A percentile compares a stretch with the other conserved stretches of the same genome.
Conservation (phyloP, 2,888 invertebrate species). For the Lucinisca nassula region DNA sequence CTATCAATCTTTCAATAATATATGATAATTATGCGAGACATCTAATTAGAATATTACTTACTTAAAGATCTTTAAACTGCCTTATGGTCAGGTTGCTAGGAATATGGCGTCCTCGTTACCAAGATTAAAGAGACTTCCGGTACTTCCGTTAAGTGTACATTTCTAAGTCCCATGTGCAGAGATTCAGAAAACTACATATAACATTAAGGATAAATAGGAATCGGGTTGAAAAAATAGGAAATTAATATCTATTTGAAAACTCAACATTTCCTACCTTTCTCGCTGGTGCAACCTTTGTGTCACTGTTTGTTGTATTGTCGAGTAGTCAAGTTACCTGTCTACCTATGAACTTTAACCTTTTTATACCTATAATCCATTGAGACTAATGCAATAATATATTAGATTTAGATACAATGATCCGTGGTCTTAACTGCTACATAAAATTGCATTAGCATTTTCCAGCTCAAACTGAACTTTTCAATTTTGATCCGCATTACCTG, state of each 20-base stretch:
- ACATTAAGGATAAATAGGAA: too few relatives aligned
- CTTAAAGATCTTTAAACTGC: slow-evolving; percentile 30
- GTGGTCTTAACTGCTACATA: not conserved
- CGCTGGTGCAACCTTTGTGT: not conserved
- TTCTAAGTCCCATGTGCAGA: not conserved
- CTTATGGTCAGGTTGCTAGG: slow-evolving; percentile 66
- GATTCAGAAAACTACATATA: too few relatives aligned
- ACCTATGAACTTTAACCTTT: slow-evolving; percentile 5
- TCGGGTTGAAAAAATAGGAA: too few relatives aligned
- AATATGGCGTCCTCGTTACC: slow-evolving; percentile 74
- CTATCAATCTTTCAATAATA: not conserved
- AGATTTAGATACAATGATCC: not conserved
- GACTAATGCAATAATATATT: slow-evolving; percentile 5
- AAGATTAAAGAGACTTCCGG: not conserved
- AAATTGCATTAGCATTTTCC: not conserved
- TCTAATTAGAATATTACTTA: slow-evolving; percentile 46
- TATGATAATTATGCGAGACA: not conserved
- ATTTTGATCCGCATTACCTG: not conserved
- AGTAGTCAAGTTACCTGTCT: slow-evolving; percentile 6
- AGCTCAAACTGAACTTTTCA: not conserved
- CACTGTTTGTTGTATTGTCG: not conserved
- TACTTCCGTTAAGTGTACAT: slow-evolving; percentile 33
- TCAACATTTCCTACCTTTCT: not conserved
- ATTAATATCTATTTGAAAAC: not conserved
- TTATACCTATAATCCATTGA: slow-evolving; percentile 7